These are phyloP conservation scores for Stenichneumon culpator DNA, from an alignment of 2,888 invertebrate species.

Conservation along the genomic window DNA sequence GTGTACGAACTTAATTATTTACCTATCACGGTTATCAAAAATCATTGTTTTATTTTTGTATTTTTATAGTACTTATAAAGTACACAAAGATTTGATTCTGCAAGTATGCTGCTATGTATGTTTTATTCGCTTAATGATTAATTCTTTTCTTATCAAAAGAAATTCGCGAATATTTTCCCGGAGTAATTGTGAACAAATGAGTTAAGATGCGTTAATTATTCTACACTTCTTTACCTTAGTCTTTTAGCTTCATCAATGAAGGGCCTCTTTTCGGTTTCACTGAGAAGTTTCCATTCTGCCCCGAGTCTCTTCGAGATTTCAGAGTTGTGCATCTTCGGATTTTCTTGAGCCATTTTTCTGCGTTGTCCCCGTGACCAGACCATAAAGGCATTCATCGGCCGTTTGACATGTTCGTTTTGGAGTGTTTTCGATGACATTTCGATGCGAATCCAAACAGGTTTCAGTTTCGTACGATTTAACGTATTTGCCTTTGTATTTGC, in stretches of 20 bases:
- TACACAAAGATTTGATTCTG: too few species aligned
- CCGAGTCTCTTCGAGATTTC: conserved; percentile 95
- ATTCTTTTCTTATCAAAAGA: background rate
- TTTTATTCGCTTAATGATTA: background rate
- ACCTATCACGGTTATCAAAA: too few species aligned
- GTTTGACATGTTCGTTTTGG: conserved; percentile 93
- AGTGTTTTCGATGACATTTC: conserved; percentile 84
- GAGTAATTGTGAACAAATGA: background rate
- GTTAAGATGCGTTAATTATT: background rate
- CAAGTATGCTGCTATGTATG: background rate
- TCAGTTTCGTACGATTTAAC: background rate
- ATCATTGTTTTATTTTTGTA: too few species aligned
- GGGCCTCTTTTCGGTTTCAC: conserved; percentile 94
- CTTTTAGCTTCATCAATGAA: conserved; percentile 97
- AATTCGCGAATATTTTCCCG: background rate
- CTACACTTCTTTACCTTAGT: conserved; percentile 88
- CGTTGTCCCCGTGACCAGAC: conserved; percentile 96
- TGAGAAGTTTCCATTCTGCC: conserved; percentile 95
- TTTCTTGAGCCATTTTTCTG: conserved; percentile 96
- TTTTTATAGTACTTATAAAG: too few species aligned
- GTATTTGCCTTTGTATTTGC: background rate
- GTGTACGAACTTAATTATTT: too few species aligned
- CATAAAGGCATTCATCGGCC: conserved; percentile 98
- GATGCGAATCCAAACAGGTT: conserved; percentile 26
- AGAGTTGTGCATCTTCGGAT: conserved; percentile 97